Evolutionary conservation across 2,888 invertebrate species (phyloP), one percentile per base, ranked within the genome.

Genomic region (Hydroisotoma schaefferi): DNA sequence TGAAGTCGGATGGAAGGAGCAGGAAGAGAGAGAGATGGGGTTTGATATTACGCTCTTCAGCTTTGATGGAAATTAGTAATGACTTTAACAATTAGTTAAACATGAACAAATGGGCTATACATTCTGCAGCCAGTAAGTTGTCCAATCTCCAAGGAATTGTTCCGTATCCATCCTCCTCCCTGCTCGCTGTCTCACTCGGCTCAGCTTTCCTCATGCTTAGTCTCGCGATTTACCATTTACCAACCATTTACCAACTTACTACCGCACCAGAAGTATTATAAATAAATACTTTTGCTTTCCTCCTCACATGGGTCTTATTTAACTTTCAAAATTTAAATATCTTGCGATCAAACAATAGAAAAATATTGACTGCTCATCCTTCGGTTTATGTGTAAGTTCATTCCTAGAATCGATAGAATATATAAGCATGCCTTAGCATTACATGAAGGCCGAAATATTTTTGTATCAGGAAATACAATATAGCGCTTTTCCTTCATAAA

Each of bases 81-180:
- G 72, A 72, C 67, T 68, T 68, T 65, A 70, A 71, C 72, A 71
- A 72, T 72, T 72, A 72, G 72, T 71, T 71, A 70, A 70, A 72
- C 69, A 72, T 69, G 72, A 67, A 67, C 67, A 69, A 72, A 71
- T 71, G 70, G 70, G 68, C 66, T 68, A 66, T 65, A 59, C 64
- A 57, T 55, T 29, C 46, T 29, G 52, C 43, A 37, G 37, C 51
- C 40, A 56, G 57, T 51, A 56, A 60, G 25, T 46, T 46, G 40
- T 40, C 59, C 58, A 67, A 55, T 64, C 67, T 56, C 63, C 23
- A 43, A 52, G 67, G 67, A 63, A 59, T 67, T 63, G 48, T 40
- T 40, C 28, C 43, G 18, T 18, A 38, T 54, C 54, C 38, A 25
- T 29, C 33, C 28, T 54, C 40, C 43, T 23, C 22, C 43, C 15